These are phyloP conservation scores for Amphibalanus amphitrite DNA, from an alignment of 1,140 invertebrate species.

Conservation along the genomic window DNA sequence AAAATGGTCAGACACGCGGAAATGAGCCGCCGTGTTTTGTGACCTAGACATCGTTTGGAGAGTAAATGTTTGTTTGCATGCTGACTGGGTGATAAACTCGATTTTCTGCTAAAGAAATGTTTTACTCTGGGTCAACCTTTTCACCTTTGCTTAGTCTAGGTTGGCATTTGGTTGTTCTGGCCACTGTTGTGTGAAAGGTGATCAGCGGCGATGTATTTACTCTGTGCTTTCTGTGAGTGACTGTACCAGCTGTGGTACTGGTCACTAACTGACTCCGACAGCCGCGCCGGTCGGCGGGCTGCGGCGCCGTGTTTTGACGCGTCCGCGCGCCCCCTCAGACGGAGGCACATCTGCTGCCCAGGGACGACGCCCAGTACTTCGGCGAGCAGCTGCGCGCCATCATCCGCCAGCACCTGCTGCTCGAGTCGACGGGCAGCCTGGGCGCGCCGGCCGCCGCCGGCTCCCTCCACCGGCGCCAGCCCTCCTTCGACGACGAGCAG, in stretches of 20 bases:
- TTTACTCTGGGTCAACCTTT: neutral
- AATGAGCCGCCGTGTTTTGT: neutral
- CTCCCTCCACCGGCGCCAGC: neutral
- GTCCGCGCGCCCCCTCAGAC: neutral
- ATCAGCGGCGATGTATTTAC: too few species aligned
- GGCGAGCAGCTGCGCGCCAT: neutral
- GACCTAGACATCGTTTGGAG: neutral
- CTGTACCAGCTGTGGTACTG: too few species aligned
- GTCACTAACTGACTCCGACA: too few species aligned
- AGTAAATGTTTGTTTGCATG: neutral
- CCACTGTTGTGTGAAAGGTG: neutral
- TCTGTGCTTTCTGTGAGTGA: too few species aligned
- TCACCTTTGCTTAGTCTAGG: neutral
- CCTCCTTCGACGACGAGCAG: neutral
- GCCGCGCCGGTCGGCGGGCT: too few species aligned
- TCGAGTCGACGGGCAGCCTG: neutral
- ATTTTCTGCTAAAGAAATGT: neutral
- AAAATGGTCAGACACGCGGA: neutral
- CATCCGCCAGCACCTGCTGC: neutral
- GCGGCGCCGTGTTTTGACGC: neutral
- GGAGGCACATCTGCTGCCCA: neutral
- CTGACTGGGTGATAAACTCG: neutral
- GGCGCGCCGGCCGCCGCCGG: neutral
- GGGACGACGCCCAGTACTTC: constrained; percentile 1
- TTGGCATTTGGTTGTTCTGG: neutral